These are phyloP conservation scores for Aproaerema taeniolella DNA, from an alignment of 2,888 invertebrate species.

Conservation along the genomic window DNA sequence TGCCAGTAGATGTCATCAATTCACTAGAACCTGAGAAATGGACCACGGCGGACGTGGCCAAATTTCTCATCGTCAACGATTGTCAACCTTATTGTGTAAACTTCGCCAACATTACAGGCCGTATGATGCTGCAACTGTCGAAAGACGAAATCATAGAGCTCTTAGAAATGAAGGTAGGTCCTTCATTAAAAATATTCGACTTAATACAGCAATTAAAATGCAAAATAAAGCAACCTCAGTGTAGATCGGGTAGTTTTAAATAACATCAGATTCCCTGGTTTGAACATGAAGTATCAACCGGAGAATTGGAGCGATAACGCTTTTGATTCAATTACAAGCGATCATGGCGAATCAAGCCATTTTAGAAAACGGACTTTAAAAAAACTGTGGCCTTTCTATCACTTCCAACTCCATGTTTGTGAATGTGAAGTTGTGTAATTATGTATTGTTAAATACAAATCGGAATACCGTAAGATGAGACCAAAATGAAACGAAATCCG, in stretches of 20 bases:
- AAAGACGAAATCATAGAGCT: slow-evolving; percentile 94
- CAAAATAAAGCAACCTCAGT: slow-evolving; percentile 86
- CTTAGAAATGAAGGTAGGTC: slow-evolving; percentile 95
- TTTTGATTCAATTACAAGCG: too few relatives aligned
- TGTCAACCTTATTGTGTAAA: slow-evolving; percentile 84
- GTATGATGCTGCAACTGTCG: slow-evolving; percentile 85
- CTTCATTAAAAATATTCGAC: slow-evolving; percentile 94
- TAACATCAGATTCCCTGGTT: not conserved
- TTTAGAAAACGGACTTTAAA: too few relatives aligned
- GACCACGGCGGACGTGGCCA: slow-evolving; percentile 90
- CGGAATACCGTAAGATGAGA: too few relatives aligned
- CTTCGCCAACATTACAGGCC: slow-evolving; percentile 86
- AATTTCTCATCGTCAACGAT: slow-evolving; percentile 93
- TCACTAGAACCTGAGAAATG: slow-evolving; percentile 78
- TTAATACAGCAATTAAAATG: slow-evolving; percentile 94
- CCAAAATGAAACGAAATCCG: too few relatives aligned
- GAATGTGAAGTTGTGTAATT: too few relatives aligned
- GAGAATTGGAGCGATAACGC: too few relatives aligned
- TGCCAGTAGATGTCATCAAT: slow-evolving; percentile 69
- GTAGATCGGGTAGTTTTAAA: slow-evolving; percentile 58
- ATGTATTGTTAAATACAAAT: too few relatives aligned
- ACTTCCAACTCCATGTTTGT: too few relatives aligned
- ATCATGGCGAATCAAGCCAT: too few relatives aligned
- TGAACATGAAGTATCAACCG: too few relatives aligned
- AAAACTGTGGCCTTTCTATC: too few relatives aligned